Evolutionary conservation across 2,113 vertebrate genomes (phyloP).

Genomic region (Lontra canadensis): DNA sequence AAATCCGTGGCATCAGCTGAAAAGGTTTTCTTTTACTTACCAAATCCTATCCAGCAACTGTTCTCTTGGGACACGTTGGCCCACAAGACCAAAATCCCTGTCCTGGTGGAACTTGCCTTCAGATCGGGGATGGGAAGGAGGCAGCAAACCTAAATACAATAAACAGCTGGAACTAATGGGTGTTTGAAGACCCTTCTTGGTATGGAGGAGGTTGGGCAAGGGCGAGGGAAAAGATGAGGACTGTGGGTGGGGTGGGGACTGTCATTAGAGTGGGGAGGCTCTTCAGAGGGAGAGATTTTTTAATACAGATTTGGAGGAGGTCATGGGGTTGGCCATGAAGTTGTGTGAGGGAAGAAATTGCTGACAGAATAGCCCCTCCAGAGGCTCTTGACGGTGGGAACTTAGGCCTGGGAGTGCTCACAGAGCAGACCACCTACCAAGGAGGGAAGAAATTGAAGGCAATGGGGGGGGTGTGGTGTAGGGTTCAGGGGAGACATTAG

Average conservation of each 20-base stretch:
- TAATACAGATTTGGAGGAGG: neutral
- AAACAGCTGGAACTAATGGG: neutral
- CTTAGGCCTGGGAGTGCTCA: neutral
- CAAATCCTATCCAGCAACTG: neutral
- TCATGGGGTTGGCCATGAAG: neutral
- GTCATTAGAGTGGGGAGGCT: neutral
- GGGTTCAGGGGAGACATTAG: neutral
- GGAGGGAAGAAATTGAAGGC: neutral
- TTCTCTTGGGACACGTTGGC: neutral
- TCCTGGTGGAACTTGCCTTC: neutral
- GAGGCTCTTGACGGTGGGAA: neutral
- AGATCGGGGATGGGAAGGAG: neutral
- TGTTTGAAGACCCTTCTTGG: neutral
- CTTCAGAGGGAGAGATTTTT: neutral
- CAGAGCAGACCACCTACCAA: neutral
- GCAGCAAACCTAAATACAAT: neutral
- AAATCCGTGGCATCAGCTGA: neutral
- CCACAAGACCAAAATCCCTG: neutral
- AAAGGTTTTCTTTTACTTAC: neutral
- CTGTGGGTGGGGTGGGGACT: neutral
- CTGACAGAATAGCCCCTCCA: neutral
- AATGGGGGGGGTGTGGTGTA: neutral
- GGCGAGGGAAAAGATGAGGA: neutral
- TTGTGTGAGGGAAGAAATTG: neutral
- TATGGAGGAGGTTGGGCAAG: neutral